A percentile compares a stretch with the other conserved stretches of the same genome.
Conservation (phyloP, 2,113 vertebrate genomes). For the Cinclus mexicanus region DNA sequence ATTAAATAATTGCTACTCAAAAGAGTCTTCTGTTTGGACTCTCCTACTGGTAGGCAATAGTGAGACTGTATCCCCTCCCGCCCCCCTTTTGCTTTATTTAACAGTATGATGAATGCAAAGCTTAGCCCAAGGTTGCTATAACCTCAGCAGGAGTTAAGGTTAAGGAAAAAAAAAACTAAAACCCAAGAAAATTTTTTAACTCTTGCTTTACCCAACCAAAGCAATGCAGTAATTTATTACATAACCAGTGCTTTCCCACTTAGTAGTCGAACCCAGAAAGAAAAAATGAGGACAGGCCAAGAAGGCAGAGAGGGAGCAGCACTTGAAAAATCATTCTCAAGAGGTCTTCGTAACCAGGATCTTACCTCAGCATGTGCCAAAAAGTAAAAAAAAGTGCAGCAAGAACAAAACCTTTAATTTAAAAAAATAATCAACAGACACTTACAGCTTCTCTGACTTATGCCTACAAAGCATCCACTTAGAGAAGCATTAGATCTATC, state of each 20-base stretch:
- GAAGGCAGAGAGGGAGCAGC: background rate
- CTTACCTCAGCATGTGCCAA: background rate
- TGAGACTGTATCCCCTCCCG: constrained; percentile 72
- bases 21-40: constrained; percentile 83
- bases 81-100: constrained; percentile 69
- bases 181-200: constrained; percentile 77
- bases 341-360: background rate
- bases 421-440: background rate
- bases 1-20: constrained; percentile 85
- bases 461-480: background rate
- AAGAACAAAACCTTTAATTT: background rate
- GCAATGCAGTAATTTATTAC: constrained; percentile 85
- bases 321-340: background rate
- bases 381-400: constrained; percentile 67
- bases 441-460: background rate
- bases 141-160: constrained; percentile 79
- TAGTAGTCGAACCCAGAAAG: constrained; percentile 73
- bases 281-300: constrained; percentile 28
- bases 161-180: constrained; percentile 73
- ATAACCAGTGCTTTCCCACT: constrained; percentile 81
- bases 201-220: constrained; percentile 86
- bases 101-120: constrained; percentile 77
- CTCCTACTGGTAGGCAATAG: constrained; percentile 86
- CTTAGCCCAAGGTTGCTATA: constrained; percentile 75
- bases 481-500: background rate